These are phyloP conservation scores for Melospiza melodia DNA, from an alignment of 2,113 vertebrate species.

Conservation along the genomic window DNA sequence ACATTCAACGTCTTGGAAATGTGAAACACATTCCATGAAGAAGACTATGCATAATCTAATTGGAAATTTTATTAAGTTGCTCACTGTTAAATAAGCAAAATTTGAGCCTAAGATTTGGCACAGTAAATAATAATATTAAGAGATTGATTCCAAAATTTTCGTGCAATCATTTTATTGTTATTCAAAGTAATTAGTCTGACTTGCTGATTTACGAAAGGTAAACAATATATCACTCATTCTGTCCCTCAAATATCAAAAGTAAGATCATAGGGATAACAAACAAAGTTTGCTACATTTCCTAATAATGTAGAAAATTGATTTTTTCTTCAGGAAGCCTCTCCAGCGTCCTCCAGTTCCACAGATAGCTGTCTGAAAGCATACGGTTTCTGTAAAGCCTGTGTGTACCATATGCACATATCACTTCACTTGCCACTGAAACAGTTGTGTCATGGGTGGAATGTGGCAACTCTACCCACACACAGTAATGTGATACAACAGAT, in stretches of 20 bases:
- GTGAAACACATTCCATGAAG: neutral
- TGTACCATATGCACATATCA: conserved; percentile 48
- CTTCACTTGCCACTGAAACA: conserved; percentile 60
- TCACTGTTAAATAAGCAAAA: neutral
- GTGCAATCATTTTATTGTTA: neutral
- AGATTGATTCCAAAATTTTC: neutral
- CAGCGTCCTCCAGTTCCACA: neutral
- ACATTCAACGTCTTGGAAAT: neutral
- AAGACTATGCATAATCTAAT: neutral
- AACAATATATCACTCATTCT: neutral
- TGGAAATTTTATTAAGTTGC: neutral
- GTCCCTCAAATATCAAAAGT: neutral
- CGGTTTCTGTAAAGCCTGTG: conserved; percentile 43
- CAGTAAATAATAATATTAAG: neutral
- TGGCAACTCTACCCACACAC: conserved; percentile 68
- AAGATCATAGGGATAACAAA: neutral
- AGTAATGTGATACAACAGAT: conserved; percentile 64
- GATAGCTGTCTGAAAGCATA: conserved; percentile 48
- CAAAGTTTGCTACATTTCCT: neutral
- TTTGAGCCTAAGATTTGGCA: neutral
- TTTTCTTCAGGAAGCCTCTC: neutral
- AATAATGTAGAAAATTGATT: neutral
- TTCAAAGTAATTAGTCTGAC: neutral
- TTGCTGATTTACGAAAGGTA: neutral
- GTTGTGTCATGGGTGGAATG: conserved; percentile 67